phyloP scores from a whole-genome alignment of 2,113 vertebrate species.

The Sinocyclocheilus anophthalmus region DNA sequence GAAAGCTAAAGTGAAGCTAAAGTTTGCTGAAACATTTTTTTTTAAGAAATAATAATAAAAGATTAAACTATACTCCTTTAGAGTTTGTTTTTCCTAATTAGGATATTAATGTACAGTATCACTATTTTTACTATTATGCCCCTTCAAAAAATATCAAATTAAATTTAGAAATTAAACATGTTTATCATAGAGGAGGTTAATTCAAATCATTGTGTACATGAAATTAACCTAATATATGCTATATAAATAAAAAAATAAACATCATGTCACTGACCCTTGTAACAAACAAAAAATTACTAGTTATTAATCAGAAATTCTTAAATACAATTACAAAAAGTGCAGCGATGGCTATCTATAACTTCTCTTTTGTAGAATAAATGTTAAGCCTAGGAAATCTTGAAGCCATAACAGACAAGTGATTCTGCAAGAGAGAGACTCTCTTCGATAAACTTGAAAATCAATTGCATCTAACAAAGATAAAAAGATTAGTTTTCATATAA shows the following conservation, averaged over 20 bases:
- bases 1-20: no score
- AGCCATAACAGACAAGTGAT: background rate
- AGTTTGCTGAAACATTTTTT: no score
- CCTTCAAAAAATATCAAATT: no score
- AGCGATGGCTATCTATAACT: background rate
- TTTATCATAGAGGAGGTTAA: no score
- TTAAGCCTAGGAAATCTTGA: background rate
- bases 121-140: no score
- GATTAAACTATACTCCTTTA: background rate
- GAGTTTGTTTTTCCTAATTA: background rate
- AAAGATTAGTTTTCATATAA: background rate
- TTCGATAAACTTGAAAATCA: background rate
- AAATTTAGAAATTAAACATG: no score
- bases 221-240: background rate
- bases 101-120: no score
- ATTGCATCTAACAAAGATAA: background rate
- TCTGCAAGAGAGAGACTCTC: background rate
- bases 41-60: background rate
- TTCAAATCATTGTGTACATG: no score
- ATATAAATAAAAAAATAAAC: background rate
- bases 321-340: background rate
- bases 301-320: background rate
- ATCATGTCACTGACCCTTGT: background rate
- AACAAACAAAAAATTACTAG: background rate
- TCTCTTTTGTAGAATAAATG: background rate